Percentiles rank a stretch among this genome's conserved stretches.
Evolutionary conservation across 1,140 invertebrate species (phyloP).

Genomic region (Drosophila ogumai): DNA sequence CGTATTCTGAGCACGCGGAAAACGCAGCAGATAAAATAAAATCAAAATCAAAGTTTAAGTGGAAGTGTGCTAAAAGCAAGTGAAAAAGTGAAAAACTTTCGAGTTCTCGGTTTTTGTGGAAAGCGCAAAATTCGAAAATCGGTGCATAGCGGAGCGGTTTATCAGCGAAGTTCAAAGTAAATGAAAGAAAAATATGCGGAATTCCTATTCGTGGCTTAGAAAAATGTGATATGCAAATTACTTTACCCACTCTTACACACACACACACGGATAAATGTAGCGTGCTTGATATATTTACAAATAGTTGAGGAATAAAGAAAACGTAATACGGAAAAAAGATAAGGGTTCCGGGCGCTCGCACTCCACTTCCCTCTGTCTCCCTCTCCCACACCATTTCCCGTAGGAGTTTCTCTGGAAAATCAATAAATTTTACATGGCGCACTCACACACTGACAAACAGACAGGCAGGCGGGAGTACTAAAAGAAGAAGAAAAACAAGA

Average conservation of each 20-base stretch:
- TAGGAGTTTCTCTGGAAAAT: constrained; percentile 70
- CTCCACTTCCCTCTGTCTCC: background rate
- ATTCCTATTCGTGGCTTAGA: constrained; percentile 12
- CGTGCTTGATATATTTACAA: constrained; percentile 25
- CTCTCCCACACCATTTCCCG: constrained; percentile 17
- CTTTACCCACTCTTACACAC: constrained; percentile 5
- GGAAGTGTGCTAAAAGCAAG: constrained; percentile 65
- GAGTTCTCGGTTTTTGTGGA: constrained; percentile 22
- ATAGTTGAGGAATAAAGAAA: constrained; percentile 13
- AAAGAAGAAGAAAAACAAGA: constrained; percentile 36
- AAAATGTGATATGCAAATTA: constrained; percentile 40
- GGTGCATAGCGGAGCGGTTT: constrained; percentile 32
- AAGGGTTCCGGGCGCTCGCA: constrained; percentile 19
- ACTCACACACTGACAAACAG: constrained; percentile 31
- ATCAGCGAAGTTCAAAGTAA: constrained; percentile 38
- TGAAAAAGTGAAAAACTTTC: constrained; percentile 38
- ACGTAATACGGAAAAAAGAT: constrained; percentile 20
- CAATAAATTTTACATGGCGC: constrained; percentile 67
- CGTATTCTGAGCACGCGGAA: constrained; percentile 66
- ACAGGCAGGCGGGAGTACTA: constrained; percentile 26
- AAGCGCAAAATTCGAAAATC: constrained; percentile 16
- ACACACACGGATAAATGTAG: background rate
- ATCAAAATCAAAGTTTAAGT: constrained; percentile 43
- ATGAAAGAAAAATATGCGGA: constrained; percentile 15
- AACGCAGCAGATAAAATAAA: constrained; percentile 41